Evolutionary conservation across 2,797 vertebrate species (phyloP).

Genomic region (Gambusia yucatana): DNA sequence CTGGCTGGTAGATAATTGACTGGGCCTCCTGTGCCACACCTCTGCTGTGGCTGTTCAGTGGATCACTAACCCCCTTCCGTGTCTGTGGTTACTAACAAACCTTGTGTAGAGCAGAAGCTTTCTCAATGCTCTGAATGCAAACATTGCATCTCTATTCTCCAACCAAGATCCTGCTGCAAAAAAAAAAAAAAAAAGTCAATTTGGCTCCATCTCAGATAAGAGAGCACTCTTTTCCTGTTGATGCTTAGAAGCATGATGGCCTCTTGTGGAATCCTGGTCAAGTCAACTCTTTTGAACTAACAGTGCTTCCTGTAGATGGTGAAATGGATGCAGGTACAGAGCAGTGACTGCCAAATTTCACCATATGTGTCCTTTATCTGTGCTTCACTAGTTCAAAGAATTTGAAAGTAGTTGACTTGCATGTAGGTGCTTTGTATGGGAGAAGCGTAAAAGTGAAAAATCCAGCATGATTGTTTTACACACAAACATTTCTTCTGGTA

Average conservation of each 20-base stretch:
- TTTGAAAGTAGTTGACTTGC: slow-evolving; percentile 30
- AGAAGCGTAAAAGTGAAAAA: slow-evolving; percentile 53
- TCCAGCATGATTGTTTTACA: slow-evolving; percentile 64
- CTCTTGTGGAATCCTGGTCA: slow-evolving; percentile 43
- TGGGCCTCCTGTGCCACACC: slow-evolving; percentile 66
- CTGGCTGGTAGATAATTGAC: slow-evolving; percentile 72
- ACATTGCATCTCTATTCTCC: slow-evolving; percentile 37
- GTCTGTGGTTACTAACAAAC: slow-evolving; percentile 92
- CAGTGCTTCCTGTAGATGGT: slow-evolving; percentile 57
- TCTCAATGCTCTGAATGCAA: slow-evolving; percentile 35
- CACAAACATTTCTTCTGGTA: slow-evolving; percentile 57
- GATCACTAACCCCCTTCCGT: slow-evolving; percentile 82
- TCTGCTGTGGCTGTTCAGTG: slow-evolving; percentile 53
- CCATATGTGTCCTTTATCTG: slow-evolving; percentile 59
- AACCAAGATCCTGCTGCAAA: slow-evolving; percentile 40
- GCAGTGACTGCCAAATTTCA: slow-evolving; percentile 52
- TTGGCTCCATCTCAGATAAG: slow-evolving; percentile 42
- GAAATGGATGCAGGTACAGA: slow-evolving; percentile 69
- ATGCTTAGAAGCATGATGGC: slow-evolving; percentile 49
- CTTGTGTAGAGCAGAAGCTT: slow-evolving; percentile 36
- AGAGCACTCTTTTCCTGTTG: slow-evolving; percentile 43
- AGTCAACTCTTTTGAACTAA: slow-evolving; percentile 62
- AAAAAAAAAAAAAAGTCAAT: slow-evolving; percentile 28
- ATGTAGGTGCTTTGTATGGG: slow-evolving; percentile 28
- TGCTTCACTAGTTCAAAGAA: slow-evolving; percentile 33